A percentile compares a stretch with the other conserved stretches of the same genome.
These are phyloP conservation scores for Ataeniobius toweri DNA, from an alignment of 2,797 vertebrate genomes.

Conservation along the genomic window DNA sequence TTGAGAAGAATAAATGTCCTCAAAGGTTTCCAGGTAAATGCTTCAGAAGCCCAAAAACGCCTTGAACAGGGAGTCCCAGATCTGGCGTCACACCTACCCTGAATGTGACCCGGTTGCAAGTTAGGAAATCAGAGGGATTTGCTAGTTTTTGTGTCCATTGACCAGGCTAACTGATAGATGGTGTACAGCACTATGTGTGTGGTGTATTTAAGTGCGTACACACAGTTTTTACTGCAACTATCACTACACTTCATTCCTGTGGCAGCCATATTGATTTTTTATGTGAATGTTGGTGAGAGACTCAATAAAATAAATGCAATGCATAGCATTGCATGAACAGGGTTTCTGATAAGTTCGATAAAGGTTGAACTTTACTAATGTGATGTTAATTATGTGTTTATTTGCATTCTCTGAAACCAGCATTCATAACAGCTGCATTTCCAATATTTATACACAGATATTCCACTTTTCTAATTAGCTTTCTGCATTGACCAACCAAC, in stretches of 20 bases:
- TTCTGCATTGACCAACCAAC: neutral
- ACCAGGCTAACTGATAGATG: neutral
- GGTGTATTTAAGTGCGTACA: neutral
- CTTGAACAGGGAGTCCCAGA: neutral
- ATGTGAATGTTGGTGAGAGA: neutral
- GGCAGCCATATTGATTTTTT: neutral
- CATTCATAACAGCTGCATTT: neutral
- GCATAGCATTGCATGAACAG: neutral
- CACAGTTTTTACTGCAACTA: neutral
- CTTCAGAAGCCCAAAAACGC: neutral
- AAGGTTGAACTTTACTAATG: neutral
- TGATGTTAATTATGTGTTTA: neutral
- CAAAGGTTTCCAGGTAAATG: neutral
- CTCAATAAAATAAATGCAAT: neutral
- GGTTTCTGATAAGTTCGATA: neutral
- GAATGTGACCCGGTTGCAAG: neutral
- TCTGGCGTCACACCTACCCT: neutral
- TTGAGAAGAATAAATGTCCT: neutral
- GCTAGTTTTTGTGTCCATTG: neutral
- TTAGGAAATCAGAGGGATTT: neutral
- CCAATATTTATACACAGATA: neutral
- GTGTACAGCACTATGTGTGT: neutral
- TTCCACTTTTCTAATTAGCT: neutral
- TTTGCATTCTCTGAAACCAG: neutral
- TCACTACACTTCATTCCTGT: neutral